Conservation (phyloP, 2,888 invertebrate genomes). For the Ferdinandea cuprea region DNA sequence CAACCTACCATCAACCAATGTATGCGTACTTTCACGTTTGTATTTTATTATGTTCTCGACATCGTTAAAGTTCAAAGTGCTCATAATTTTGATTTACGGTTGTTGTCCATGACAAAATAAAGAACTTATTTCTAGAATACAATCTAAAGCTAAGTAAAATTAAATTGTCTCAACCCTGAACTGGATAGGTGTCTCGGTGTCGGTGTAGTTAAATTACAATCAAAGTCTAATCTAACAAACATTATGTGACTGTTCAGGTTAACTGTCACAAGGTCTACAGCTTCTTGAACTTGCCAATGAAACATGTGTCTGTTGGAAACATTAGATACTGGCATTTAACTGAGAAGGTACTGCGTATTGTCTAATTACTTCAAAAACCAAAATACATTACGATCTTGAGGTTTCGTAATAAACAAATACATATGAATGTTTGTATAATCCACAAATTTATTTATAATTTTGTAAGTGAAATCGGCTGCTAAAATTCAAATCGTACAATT, state of each 20-base stretch:
- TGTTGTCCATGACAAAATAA: not conserved
- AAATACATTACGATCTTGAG: too few species aligned
- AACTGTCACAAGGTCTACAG: constrained; percentile 30
- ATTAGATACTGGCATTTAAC: too few species aligned
- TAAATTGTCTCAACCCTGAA: not conserved
- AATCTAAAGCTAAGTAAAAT: not conserved
- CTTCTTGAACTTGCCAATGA: constrained; percentile 15
- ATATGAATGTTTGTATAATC: too few species aligned
- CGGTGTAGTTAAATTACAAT: not conserved
- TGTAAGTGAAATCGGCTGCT: not conserved
- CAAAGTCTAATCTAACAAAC: not conserved
- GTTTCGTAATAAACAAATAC: too few species aligned
- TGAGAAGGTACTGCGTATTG: too few species aligned
- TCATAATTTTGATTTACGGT: not conserved
- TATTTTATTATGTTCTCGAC: constrained; percentile 12
- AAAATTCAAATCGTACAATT: too few species aligned
- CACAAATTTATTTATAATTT: too few species aligned
- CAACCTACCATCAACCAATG: not conserved
- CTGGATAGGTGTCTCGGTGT: not conserved
- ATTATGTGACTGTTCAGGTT: not conserved
- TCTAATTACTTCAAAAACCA: too few species aligned
- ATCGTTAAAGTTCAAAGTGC: constrained; percentile 6
- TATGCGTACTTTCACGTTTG: not conserved
- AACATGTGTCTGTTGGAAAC: too few species aligned
- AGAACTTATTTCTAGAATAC: not conserved